These are phyloP conservation scores for Xylocampa areola DNA, from an alignment of 2,888 invertebrate species.

Conservation along the genomic window DNA sequence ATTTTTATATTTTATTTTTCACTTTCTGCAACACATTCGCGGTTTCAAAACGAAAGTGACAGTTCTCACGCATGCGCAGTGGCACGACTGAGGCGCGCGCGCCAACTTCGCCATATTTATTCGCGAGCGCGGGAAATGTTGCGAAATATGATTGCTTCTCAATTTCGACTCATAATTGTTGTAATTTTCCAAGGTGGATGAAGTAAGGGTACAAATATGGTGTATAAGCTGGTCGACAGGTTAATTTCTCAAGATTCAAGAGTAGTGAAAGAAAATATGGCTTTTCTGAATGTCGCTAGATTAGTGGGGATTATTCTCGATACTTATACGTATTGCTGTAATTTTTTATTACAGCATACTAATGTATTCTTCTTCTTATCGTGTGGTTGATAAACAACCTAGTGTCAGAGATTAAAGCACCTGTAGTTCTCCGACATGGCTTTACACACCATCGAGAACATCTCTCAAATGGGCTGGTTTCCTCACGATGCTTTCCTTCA, in stretches of 20 bases:
- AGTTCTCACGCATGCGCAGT: conserved; percentile 52
- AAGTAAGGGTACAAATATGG: conserved; percentile 4
- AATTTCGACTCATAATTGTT: conserved; percentile 46
- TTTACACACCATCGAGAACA: too few species aligned
- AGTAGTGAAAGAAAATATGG: not conserved
- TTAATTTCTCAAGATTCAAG: not conserved
- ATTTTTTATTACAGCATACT: too few species aligned
- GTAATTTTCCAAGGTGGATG: conserved; percentile 53
- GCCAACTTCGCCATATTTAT: conserved; percentile 63
- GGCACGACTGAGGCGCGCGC: conserved; percentile 65
- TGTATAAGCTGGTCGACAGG: not conserved
- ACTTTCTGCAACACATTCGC: conserved; percentile 52
- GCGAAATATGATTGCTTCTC: conserved; percentile 56
- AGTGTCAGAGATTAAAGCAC: too few species aligned
- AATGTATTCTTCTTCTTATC: too few species aligned
- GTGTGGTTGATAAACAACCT: too few species aligned
- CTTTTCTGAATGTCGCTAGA: not conserved
- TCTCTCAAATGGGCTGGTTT: too few species aligned
- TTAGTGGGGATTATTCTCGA: not conserved
- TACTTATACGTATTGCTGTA: too few species aligned
- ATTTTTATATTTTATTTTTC: conserved; percentile 47
- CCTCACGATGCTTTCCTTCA: too few species aligned
- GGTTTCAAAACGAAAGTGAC: conserved; percentile 53
- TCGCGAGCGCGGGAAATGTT: conserved; percentile 44
- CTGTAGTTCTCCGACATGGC: too few species aligned